These are phyloP conservation scores for Boulengeromyrus knoepffleri DNA, from an alignment of 2,113 vertebrate genomes.

Conservation along the genomic window DNA sequence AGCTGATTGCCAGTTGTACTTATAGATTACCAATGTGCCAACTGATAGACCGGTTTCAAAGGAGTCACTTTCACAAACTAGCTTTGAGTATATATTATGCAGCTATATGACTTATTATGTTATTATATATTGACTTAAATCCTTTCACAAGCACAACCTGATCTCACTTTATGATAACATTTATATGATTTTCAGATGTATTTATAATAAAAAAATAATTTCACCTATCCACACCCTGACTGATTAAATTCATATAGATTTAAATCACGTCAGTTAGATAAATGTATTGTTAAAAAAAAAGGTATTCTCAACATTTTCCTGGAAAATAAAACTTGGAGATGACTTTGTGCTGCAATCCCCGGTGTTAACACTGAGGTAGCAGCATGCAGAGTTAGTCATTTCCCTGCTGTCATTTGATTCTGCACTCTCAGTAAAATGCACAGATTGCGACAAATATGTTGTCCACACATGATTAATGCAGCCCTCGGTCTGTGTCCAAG, in stretches of 20 bases:
- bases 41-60: neutral
- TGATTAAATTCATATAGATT: neutral
- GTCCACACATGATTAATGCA: conserved; percentile 8
- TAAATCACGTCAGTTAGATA: neutral
- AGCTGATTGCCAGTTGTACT: neutral
- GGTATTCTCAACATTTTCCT: neutral
- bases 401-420: conserved; percentile 7
- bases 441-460: conserved; percentile 16
- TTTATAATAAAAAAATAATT: neutral
- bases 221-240: neutral
- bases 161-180: neutral
- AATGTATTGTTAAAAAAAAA: neutral
- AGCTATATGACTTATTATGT: neutral
- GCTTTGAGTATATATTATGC: neutral
- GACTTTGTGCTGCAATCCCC: conserved; percentile 1
- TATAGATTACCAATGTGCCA: neutral
- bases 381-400: conserved; percentile 8
- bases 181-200: neutral
- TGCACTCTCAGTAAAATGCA: conserved; percentile 15
- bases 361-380: neutral
- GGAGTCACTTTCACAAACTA: neutral
- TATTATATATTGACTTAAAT: neutral
- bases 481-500: conserved; percentile 4
- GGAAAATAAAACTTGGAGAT: neutral
- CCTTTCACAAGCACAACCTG: neutral